Evolutionary conservation across 1,140 invertebrate species (phyloP), one percentile per base, ranked within the genome.

Genomic region (Cataglyphis hispanica): DNA sequence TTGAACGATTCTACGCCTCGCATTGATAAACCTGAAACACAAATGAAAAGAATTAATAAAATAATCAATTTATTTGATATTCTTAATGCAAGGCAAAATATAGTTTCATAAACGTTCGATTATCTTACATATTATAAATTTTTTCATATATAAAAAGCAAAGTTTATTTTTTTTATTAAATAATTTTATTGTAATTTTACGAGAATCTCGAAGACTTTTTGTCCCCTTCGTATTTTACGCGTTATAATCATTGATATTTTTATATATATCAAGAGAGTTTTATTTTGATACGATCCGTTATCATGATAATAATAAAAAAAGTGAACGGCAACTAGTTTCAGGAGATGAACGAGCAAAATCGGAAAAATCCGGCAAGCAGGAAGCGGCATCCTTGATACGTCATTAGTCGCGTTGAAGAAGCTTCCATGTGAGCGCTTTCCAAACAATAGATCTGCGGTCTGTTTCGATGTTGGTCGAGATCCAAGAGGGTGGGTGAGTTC

Each of bases 21-120:
- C 99, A 95, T 99, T 99, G 95, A 99, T 99, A 95, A 99, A 99
- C 99, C 99, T 98, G 97, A 84, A 97, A 97, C 93, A 96, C 83
- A 88, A 66, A 93, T 77, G 56, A 25, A 88, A 85, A 58, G 75
- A 69, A 27, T 87, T 84, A 64, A 77, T 56, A 84, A 75, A 6
- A 75, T 27, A 50, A 84, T 40, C 46, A 0, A 25, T 72, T 78
- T 37, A 34, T 19, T 53, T 66, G 22, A 50, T 67, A 66, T 66
- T 19, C 4, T n/a, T 50, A 66, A 64, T 37, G 0, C 31, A 66
- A 66, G 2, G 37, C 13, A 31, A 64, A 22, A 64, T 53, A 16
- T n/a, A 43, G 2, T 66, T 25, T 66, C 25, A 78, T 66, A 50
- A 64, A 53, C 16, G 4, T 27, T 40, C 37, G 13, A 70, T 70